These are phyloP conservation scores for Drosophila neocordata DNA, from an alignment of 1,140 invertebrate genomes.

Conservation along the genomic window DNA sequence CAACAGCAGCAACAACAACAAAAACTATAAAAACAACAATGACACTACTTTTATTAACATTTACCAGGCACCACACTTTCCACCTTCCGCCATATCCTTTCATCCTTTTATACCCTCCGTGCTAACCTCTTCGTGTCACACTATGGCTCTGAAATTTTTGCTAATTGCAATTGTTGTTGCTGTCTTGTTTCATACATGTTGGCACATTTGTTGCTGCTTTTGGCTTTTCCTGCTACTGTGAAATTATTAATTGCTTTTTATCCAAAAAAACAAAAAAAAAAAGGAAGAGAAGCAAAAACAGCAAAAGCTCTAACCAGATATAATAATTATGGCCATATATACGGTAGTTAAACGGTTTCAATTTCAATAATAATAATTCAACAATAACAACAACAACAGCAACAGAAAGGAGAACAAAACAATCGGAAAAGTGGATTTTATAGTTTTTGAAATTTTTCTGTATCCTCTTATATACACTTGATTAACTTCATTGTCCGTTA, in stretches of 20 bases:
- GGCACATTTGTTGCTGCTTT: slow-evolving; percentile 18
- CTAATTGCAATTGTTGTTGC: slow-evolving; percentile 62
- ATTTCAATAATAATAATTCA: slow-evolving; percentile 6
- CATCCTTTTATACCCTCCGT: not conserved
- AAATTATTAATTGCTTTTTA: slow-evolving; percentile 60
- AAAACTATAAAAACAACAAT: slow-evolving; percentile 21
- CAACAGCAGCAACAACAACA: slow-evolving; percentile 30
- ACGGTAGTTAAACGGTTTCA: not conserved
- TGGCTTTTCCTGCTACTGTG: slow-evolving; percentile 14
- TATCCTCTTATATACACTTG: slow-evolving; percentile 14
- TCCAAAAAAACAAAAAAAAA: slow-evolving; percentile 1
- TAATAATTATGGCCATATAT: slow-evolving; percentile 20
- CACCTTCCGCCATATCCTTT: no score
- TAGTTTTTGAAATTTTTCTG: not conserved
- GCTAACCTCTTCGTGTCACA: not conserved
- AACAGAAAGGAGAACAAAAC: no score
- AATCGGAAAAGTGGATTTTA: no score
- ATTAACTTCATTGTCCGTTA: slow-evolving; percentile 42
- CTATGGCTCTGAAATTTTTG: slow-evolving; percentile 51
- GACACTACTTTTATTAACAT: slow-evolving; percentile 67
- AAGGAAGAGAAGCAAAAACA: not conserved
- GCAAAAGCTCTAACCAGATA: not conserved
- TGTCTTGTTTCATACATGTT: slow-evolving; percentile 51
- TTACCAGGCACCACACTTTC: slow-evolving; percentile 28
- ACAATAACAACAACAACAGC: no score